Conservation (phyloP, 2,888 invertebrate species). For the Crioceris asparagi region DNA sequence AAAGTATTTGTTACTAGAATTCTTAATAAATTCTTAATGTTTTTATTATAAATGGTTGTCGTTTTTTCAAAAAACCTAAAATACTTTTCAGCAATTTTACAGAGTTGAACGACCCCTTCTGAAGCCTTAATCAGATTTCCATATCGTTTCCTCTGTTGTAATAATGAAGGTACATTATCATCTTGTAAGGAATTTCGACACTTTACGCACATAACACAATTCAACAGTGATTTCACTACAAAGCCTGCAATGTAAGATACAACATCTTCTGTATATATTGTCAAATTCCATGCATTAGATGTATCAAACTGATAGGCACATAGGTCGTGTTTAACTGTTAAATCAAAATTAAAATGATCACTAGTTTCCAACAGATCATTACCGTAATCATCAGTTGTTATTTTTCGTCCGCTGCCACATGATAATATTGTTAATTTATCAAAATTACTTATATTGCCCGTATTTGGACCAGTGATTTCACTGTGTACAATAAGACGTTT, state of each 20-base stretch:
- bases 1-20: conserved; percentile 4
- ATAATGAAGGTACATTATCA: conserved; percentile 5
- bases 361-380: neutral
- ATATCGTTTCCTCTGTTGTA: conserved; percentile 10
- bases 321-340: neutral
- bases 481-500: conserved; percentile 14
- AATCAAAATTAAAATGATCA: neutral
- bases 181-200: conserved; percentile 8
- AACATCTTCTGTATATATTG: conserved; percentile 4
- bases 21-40: conserved; percentile 1
- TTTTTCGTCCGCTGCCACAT: conserved; percentile 3
- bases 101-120: conserved; percentile 8
- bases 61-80: conserved; percentile 10
- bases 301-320: neutral
- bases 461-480: conserved; percentile 9
- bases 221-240: conserved; percentile 8
- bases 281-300: neutral
- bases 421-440: conserved; percentile 9
- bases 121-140: conserved; percentile 8
- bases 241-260: conserved; percentile 8
- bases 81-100: conserved; percentile 10
- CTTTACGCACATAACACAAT: conserved; percentile 8
- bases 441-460: conserved; percentile 9
- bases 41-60: conserved; percentile 10
- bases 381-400: neutral